Percentiles rank a stretch among this genome's conserved stretches.
phyloP scores from a whole-genome alignment of 1,140 invertebrate genomes.

The Kradibia gibbosae region DNA sequence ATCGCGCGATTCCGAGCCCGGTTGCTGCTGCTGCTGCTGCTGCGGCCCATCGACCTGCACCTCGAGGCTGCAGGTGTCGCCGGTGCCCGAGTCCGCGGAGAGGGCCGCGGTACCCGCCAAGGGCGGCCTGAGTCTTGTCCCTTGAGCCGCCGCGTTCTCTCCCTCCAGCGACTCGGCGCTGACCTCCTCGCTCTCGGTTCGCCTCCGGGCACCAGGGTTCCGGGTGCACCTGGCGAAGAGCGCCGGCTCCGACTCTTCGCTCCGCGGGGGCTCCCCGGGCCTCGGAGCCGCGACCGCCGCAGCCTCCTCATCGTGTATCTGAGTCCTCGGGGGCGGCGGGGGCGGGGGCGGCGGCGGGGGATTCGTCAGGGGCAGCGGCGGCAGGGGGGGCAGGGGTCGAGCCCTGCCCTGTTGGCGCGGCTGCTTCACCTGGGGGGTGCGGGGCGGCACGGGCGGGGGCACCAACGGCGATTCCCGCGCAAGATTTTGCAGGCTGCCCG shows the following conservation, averaged over 20 bases:
- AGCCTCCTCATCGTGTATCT: conserved; percentile 47
- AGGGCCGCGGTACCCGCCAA: conserved; percentile 61
- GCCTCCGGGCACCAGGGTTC: conserved; percentile 29
- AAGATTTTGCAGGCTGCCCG: conserved; percentile 60
- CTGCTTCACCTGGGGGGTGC: conserved; percentile 61
- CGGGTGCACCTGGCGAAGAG: conserved; percentile 55
- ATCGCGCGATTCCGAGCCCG: conserved; percentile 9
- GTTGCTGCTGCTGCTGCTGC: conserved; percentile 30
- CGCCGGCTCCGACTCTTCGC: not conserved
- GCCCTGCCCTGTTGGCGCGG: conserved; percentile 51
- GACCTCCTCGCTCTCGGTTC: conserved; percentile 38
- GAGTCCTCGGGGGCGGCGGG: conserved; percentile 30
- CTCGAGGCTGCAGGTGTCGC: conserved; percentile 67
- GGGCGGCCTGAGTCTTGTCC: conserved; percentile 63
- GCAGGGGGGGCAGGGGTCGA: conserved; percentile 20
- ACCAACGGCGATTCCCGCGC: conserved; percentile 41
- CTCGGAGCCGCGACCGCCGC: conserved; percentile 41
- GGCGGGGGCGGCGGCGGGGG: conserved; percentile 45
- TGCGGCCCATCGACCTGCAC: conserved; percentile 60
- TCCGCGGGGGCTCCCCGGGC: not conserved
- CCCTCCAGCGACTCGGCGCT: not conserved
- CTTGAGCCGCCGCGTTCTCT: conserved; percentile 3
- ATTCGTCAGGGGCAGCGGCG: conserved; percentile 1
- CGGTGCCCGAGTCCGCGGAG: conserved; percentile 69
- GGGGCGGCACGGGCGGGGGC: conserved; percentile 49